These are phyloP conservation scores for Artibeus lituratus DNA, from an alignment of 2,797 vertebrate species.

Conservation along the genomic window DNA sequence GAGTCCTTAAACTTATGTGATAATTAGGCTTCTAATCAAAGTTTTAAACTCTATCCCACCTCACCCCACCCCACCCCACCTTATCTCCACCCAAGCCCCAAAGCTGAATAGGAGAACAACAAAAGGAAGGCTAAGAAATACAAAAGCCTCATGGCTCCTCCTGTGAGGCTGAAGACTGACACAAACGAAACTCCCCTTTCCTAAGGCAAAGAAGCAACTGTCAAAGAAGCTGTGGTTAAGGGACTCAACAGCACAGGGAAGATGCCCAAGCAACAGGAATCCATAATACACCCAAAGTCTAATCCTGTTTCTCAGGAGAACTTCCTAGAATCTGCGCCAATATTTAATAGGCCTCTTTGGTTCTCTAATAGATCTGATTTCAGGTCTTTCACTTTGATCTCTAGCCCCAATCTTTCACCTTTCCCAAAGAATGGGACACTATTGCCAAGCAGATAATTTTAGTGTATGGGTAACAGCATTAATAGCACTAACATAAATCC, in stretches of 20 bases:
- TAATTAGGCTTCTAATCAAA: not conserved
- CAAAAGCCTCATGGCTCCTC: not conserved
- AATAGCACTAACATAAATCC: not conserved
- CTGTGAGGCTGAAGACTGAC: not conserved
- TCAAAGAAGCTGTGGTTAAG: not conserved
- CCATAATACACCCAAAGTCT: not conserved
- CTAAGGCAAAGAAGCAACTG: not conserved
- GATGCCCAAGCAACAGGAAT: not conserved
- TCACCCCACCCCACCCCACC: not conserved
- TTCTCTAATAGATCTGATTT: not conserved
- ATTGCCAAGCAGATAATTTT: not conserved
- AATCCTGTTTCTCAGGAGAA: conserved; percentile 6
- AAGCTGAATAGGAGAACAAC: not conserved
- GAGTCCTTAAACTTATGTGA: not conserved
- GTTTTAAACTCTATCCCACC: not conserved
- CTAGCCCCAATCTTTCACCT: not conserved
- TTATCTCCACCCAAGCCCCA: not conserved
- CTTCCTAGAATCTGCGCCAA: not conserved
- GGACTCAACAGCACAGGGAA: not conserved
- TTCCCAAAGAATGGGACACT: not conserved
- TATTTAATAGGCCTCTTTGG: not conserved
- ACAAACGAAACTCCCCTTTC: not conserved
- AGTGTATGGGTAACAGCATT: not conserved
- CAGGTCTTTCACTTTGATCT: not conserved
- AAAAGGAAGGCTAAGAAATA: not conserved